Base-by-base conservation (phyloP, 2,888 invertebrate species). In the Mesorhabditis spiculigera region DNA sequence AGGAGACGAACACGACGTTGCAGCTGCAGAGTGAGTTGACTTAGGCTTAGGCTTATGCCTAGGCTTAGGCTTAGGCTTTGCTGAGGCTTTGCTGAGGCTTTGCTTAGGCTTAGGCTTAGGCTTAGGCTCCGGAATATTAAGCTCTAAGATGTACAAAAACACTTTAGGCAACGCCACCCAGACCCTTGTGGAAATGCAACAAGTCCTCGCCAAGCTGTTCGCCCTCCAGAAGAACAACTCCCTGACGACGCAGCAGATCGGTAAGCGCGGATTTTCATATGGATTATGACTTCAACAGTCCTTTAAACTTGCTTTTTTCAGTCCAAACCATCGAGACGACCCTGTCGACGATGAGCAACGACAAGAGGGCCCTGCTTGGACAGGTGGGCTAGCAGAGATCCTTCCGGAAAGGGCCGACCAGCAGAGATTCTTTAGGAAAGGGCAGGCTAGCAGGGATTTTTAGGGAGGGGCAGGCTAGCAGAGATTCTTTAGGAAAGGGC, bases 131-230 rank as follows among this genome's bases (percentile, higher is more conserved):
- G n/a, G 10, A 2, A 3, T 10, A 50, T 13, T 2, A 50, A 50
- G 8, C 8, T 50, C 58, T 13, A 50, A 13, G 3, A 13, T n/a
- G 8, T 13, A n/a, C 8, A 13, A 10, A 50, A 50, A 50, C 8
- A 2, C n/a, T 50, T 13, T 50, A 50, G 58, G 58, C 58, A 50
- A 50, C 8, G 58, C n/a, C 10, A n/a, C n/a, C 10, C 8, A 10
- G 58, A 50, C 58, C n/a, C n/a, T 50, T 10, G 58, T 50, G 8
- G 58, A 50, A n/a, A 50, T 50, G 58, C 58, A 50, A n/a, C 58
- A 13, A n/a, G 58, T n/a, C n/a, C n/a, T 50, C n/a, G 10, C 8
- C 8, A 50, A 50, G 10, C 58, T 50, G 10, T 50, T 50, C 58
- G 58, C 58, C n/a, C n/a, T 50, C 8, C 58, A 50, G 58, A 50